Base-by-base conservation (phyloP, 2,113 vertebrate species). In the Gymnarchus niloticus region DNA sequence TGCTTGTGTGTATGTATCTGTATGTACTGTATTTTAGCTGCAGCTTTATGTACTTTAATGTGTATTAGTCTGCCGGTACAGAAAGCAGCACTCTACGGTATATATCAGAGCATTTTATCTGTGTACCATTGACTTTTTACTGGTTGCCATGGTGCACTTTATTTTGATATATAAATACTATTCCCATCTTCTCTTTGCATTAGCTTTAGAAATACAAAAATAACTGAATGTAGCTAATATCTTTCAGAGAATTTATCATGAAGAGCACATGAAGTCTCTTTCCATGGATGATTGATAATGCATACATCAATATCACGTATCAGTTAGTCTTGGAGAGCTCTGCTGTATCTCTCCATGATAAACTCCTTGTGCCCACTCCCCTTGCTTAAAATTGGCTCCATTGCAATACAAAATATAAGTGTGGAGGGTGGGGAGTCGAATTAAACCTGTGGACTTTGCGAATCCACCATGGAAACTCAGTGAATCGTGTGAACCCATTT, bases 121-220 rank as follows among this genome's bases (percentile, higher is more conserved):
- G 7, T 33, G 80, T 82, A 82, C 12, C 28, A 82, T 56, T 82
- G 46, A 56, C n/a, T 33, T 54, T 54, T 82, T 82, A 52, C 80
- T 82, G 48, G 80, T 82, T 82, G 51, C 80, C 51, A 82, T 54
- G 48, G 80, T 82, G 80, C 80, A 82, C 54, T 82, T 54, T 49
- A 51, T 82, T 82, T 82, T 82, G 51, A 82, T 19, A 23, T 82
- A 54, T 82, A 82, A 82, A 82, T 54, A 82, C 80, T 25, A 56
- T 54, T 82, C 51, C 80, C 28, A 56, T 54, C 48, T 54, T 33
- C 48, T 56, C 51, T 82, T 56, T 51, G 51, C 80, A 82, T 33
- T 82, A 51, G n/a, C 49, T 51, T 19, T 54, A 54, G 37, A 82
- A 82, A 82, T 48, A 82, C 80, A 33, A 54, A 33, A 82, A 82